Evolutionary conservation across 2,888 invertebrate species (phyloP).

Genomic region (Chrysotoxum bicinctum): DNA sequence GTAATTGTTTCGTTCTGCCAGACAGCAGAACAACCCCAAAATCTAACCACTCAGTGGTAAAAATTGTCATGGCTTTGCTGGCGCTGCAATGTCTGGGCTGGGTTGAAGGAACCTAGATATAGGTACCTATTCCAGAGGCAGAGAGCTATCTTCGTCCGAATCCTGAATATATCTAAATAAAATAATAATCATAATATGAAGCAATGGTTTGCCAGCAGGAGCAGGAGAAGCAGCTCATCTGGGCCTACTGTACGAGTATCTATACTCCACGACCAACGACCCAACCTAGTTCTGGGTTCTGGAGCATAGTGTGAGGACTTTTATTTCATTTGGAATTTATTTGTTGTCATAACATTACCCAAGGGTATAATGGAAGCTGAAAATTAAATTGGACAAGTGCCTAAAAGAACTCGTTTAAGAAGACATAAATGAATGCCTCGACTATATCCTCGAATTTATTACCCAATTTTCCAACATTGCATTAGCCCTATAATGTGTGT

Average conservation of each 20-base stretch:
- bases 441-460: constrained; percentile 71
- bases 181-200: constrained; percentile 67
- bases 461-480: constrained; percentile 71
- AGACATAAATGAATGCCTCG: constrained; percentile 72
- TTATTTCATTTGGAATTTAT: constrained; percentile 71
- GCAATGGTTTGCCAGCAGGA: constrained; percentile 9
- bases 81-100: constrained; percentile 12
- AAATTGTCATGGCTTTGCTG: constrained; percentile 39
- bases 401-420: constrained; percentile 73
- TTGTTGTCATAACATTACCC: constrained; percentile 71
- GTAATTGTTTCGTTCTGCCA: too few species aligned
- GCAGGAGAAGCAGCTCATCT: constrained; percentile 33
- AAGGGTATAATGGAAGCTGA: constrained; percentile 71
- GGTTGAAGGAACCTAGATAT: neutral
- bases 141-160: neutral
- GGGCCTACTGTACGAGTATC: neutral
- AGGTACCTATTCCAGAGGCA: neutral
- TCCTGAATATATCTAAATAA: constrained; percentile 59
- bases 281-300: constrained; percentile 13
- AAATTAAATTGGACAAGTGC: constrained; percentile 75
- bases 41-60: neutral
- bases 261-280: neutral
- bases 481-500: constrained; percentile 46
- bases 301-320: constrained; percentile 46
- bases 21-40: constrained; percentile 10